These are phyloP conservation scores for Hyles lineata DNA, from an alignment of 2,888 invertebrate genomes.

Conservation along the genomic window DNA sequence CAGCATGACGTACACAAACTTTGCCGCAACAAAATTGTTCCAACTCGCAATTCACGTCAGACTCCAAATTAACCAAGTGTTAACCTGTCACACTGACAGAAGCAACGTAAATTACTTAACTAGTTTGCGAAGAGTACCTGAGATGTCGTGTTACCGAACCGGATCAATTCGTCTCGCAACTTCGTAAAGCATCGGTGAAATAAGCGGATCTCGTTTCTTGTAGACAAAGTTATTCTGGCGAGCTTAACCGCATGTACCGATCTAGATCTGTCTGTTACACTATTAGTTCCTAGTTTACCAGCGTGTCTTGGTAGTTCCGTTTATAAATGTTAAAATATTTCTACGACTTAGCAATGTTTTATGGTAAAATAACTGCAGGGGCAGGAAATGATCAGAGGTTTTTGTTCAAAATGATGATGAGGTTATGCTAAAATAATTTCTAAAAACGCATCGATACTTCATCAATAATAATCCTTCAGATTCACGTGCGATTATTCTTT, in stretches of 20 bases:
- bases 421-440: too few species aligned
- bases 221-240: conserved; percentile 14
- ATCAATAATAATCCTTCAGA: too few species aligned
- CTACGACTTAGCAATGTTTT: too few species aligned
- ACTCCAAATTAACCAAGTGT: conserved; percentile 51
- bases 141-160: conserved; percentile 31
- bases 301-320: too few species aligned
- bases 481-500: too few species aligned
- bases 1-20: conserved; percentile 5
- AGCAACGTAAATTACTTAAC: conserved; percentile 43
- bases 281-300: neutral
- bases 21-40: conserved; percentile 33
- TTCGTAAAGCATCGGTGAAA: conserved; percentile 35
- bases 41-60: conserved; percentile 31
- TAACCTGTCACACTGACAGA: conserved; percentile 48
- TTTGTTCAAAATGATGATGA: too few species aligned
- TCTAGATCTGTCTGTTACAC: neutral
- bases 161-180: conserved; percentile 39
- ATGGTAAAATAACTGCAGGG: too few species aligned
- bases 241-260: conserved; percentile 1
- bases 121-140: conserved; percentile 37
- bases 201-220: conserved; percentile 10
- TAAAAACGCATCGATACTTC: too few species aligned
- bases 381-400: too few species aligned
- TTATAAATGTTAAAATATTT: too few species aligned